phyloP scores from a whole-genome alignment of 2,797 vertebrate genomes.

The Serranus cabrilla region DNA sequence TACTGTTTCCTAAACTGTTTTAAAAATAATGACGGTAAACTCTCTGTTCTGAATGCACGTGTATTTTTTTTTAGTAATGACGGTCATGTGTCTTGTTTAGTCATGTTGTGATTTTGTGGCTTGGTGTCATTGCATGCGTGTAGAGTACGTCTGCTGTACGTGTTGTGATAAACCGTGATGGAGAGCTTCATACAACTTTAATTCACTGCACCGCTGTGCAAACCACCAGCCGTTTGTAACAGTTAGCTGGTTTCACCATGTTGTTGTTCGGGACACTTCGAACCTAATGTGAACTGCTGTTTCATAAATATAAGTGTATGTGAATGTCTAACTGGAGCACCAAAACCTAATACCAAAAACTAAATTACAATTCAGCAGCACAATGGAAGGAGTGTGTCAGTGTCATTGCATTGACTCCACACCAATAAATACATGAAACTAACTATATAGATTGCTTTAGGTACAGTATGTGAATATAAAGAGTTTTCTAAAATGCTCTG shows the following conservation, averaged over 20 bases:
- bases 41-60: background rate
- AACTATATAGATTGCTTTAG: background rate
- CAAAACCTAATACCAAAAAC: background rate
- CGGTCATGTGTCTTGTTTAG: background rate
- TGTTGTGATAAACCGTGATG: background rate
- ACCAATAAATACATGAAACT: background rate
- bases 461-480: background rate
- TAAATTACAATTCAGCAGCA: background rate
- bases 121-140: background rate
- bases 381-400: background rate
- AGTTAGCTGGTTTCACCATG: background rate
- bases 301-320: background rate
- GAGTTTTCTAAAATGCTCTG: background rate
- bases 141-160: background rate
- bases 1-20: background rate
- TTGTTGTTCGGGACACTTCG: background rate
- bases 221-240: background rate
- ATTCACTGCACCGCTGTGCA: background rate
- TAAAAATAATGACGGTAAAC: background rate
- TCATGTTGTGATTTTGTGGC: background rate
- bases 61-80: background rate
- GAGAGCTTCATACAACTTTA: constrained; percentile 42
- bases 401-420: background rate
- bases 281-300: background rate
- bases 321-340: background rate